Base-by-base conservation (phyloP, 1,140 invertebrate species). In the Dendroctonus ponderosae region DNA sequence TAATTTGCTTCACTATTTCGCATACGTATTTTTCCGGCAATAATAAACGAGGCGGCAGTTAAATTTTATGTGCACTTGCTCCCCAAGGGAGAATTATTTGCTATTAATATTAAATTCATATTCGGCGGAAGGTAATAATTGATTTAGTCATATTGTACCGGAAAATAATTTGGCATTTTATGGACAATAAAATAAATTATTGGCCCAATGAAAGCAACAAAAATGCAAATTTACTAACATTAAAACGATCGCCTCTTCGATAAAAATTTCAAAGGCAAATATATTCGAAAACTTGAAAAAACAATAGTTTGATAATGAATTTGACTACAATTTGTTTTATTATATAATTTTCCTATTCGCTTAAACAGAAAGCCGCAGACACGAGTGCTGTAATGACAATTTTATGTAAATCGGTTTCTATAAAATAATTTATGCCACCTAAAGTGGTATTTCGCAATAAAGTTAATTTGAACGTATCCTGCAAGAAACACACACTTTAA, bases 181-280 rank as follows among this genome's bases (percentile, higher is more conserved):
- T 68, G 59, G 49, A 62, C 51, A 50, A 62, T 62, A 68, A 68
- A 68, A 62, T 48, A 62, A 67, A 67, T 54, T 61, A 67, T 61
- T 54, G 26, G 26, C 26, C 26, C 26, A 3, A 2, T 26, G 26
- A 26, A 26, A 26, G 26, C 26, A 26, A 26, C 26, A 26, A 26
- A 26, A 26, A 26, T 26, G 26, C 26, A 26, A 26, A 26, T 26
- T 26, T 26, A 26, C 26, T 26, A 26, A 26, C 26, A 26, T 26
- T 26, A 26, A 26, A 26, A 26, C 3, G 26, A 26, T 26, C 26
- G 26, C 26, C 26, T 26, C 26, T 26, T 26, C 26, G 26, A 26
- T 26, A 26, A 26, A 26, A 26, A 26, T 26, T 26, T 26, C 26
- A 26, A 26, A 26, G 26, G 26, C 26, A 26, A 26, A 26, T 26